Evolutionary conservation across 1,140 invertebrate genomes (phyloP), one percentile per base, ranked within the genome.

Genomic region (Melitaea cinxia): DNA sequence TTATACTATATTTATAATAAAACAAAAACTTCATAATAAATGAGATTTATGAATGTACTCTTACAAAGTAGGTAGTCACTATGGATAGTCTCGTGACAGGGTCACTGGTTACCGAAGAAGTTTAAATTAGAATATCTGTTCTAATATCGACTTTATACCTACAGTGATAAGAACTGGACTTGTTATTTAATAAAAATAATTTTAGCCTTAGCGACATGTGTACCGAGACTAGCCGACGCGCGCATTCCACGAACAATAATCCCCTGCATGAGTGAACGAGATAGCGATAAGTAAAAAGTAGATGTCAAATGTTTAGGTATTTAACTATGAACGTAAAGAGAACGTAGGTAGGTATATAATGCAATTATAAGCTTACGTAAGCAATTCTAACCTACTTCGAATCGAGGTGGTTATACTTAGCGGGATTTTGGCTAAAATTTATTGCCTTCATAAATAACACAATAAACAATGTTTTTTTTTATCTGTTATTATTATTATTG

Each of bases 241-340:
- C 88, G 85, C 88, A 88, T 90, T 90, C 88, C 86, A 77, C 66
- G 81, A 82, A 86, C 83, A 88, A 85, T 89, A 88, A 86, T 90
- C 75, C 78, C 77, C 78, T 70, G 68, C 75, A 78, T 56, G 86
- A 82, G 81, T 70, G 80, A 90, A 73, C 74, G 82, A 85, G 88
- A 90, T 52, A 69, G 81, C 70, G 67, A 69, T 75, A 88, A 76
- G 74, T 85, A 88, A 90, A 90, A 90, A 88, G 83, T 88, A 84
- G 78, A 83, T 88, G 83, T 89, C 85, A 89, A 89, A 90, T 90
- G 84, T 90, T 90, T 90, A 90, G 88, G 88, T 89, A 89, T 88
- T 88, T 87, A 88, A 88, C 84, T 90, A 88, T 84, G 78, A 78
- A 80, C 79, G 76, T 83, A 88, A 82, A 86, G 82, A 83, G 82